phyloP scores from a whole-genome alignment of 1,140 invertebrate genomes.

The Bombus pascuorum region DNA sequence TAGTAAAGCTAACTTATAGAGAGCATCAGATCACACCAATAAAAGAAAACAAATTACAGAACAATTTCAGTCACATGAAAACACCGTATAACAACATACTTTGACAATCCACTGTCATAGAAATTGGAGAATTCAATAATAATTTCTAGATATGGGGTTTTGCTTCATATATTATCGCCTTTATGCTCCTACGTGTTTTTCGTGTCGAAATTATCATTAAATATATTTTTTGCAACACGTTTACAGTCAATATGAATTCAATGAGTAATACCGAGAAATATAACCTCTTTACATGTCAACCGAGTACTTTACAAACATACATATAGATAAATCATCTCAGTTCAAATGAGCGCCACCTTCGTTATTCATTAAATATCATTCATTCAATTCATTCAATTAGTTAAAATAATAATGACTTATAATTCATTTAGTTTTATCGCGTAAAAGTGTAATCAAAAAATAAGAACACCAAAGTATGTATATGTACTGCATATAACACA shows the following conservation, averaged over 20 bases:
- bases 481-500: slow-evolving; percentile 11
- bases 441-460: not conserved
- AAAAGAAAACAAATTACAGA: not conserved
- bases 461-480: not conserved
- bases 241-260: not conserved
- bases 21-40: not conserved
- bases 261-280: slow-evolving; percentile 14
- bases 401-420: not conserved
- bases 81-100: slow-evolving; percentile 38
- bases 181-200: not conserved
- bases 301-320: slow-evolving; percentile 17
- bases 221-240: not conserved
- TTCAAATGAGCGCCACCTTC: slow-evolving; percentile 39
- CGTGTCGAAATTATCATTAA: slow-evolving; percentile 17
- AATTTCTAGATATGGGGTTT: not conserved
- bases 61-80: not conserved
- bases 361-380: not conserved
- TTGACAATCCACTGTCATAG: slow-evolving; percentile 52
- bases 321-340: slow-evolving; percentile 34
- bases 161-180: not conserved
- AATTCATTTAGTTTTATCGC: not conserved
- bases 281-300: slow-evolving; percentile 49
- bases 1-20: not conserved
- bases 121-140: slow-evolving; percentile 23
- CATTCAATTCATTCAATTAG: slow-evolving; percentile 2